These are phyloP conservation scores for Merluccius polli DNA, from an alignment of 2,797 vertebrate genomes.

Conservation along the genomic window DNA sequence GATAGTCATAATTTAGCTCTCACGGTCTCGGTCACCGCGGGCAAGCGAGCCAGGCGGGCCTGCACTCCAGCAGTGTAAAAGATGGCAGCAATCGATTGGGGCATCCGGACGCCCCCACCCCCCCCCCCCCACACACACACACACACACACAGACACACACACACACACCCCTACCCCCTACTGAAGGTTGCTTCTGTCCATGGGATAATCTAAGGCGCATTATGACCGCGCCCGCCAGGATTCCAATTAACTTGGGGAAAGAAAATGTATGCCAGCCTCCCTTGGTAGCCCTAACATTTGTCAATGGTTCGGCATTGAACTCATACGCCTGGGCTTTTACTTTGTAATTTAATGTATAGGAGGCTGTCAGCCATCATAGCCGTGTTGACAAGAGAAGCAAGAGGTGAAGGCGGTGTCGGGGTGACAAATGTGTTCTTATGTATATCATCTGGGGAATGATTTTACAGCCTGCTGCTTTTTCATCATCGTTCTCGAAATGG, in stretches of 20 bases:
- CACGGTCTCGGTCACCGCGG: slow-evolving; percentile 40
- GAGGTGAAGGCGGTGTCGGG: too few relatives aligned
- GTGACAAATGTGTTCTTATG: neutral
- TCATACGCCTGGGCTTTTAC: neutral
- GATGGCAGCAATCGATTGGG: slow-evolving; percentile 59
- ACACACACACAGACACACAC: neutral
- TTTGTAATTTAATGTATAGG: neutral
- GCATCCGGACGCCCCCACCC: slow-evolving; percentile 38
- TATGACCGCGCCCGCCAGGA: slow-evolving; percentile 39
- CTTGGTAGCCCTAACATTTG: slow-evolving; percentile 11
- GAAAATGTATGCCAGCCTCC: slow-evolving; percentile 25
- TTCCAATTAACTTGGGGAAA: slow-evolving; percentile 51
- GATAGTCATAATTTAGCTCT: slow-evolving; percentile 60
- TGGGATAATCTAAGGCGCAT: slow-evolving; percentile 61
- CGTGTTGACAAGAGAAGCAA: neutral
- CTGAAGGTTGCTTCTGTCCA: slow-evolving; percentile 58
- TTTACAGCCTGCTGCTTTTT: too few relatives aligned
- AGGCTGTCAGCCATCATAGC: neutral
- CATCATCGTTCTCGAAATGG: too few relatives aligned
- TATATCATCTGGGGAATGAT: neutral
- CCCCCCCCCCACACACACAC: neutral
- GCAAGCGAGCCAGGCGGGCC: neutral
- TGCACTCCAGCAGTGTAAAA: slow-evolving; percentile 49
- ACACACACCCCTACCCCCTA: neutral
- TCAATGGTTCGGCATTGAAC: slow-evolving; percentile 15